Conservation (phyloP, 2,797 vertebrate species). For the Petrocephalus sullivani region DNA sequence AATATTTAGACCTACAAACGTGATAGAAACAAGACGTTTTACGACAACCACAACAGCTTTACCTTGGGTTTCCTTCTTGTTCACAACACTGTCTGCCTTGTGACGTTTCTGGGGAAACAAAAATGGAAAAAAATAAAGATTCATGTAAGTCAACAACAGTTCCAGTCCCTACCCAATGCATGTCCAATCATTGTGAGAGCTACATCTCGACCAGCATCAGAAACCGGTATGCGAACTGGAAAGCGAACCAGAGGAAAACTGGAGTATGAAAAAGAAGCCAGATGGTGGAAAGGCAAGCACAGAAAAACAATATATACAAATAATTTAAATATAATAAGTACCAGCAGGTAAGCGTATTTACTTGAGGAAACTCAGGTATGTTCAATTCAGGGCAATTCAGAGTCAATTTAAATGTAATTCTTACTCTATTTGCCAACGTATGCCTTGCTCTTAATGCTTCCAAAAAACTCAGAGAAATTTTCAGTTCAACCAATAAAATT, state of each 20-base stretch:
- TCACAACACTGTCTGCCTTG: slow-evolving; percentile 89
- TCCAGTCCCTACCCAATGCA: neutral
- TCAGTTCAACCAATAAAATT: neutral
- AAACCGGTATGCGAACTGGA: neutral
- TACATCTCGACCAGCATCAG: neutral
- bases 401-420: neutral
- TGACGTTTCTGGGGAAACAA: slow-evolving; percentile 85
- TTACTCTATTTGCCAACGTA: neutral
- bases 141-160: neutral
- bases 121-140: neutral
- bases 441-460: neutral
- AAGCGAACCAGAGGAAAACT: neutral
- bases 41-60: slow-evolving; percentile 32
- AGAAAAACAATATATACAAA: neutral
- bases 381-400: too few relatives aligned
- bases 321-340: neutral
- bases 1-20: neutral
- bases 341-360: neutral
- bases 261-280: neutral
- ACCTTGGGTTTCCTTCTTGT: slow-evolving; percentile 99
- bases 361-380: too few relatives aligned
- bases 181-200: neutral
- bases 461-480: neutral
- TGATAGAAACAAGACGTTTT: neutral
- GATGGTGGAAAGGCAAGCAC: neutral